A percentile compares a stretch with the other conserved stretches of the same genome.
These are phyloP conservation scores for Thamnaconus septentrionalis DNA, from an alignment of 2,113 vertebrate species.

Conservation along the genomic window DNA sequence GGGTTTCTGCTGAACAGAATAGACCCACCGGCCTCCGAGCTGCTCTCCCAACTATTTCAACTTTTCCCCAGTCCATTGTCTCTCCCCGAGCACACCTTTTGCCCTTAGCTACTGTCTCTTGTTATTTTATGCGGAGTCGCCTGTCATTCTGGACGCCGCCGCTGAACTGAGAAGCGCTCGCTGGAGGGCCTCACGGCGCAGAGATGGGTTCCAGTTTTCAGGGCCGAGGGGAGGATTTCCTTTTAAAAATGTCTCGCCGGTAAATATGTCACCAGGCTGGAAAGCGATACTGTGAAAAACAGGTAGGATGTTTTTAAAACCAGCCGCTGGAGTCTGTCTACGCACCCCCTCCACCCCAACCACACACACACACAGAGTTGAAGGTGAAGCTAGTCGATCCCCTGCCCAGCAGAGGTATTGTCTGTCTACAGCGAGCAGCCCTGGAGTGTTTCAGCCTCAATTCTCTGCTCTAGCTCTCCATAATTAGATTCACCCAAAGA, in stretches of 20 bases:
- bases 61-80: slow-evolving; percentile 10
- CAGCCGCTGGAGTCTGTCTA: slow-evolving; percentile 26
- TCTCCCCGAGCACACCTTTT: slow-evolving; percentile 25
- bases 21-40: slow-evolving; percentile 14
- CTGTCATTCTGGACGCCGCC: slow-evolving; percentile 35
- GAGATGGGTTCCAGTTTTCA: slow-evolving; percentile 47
- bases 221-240: slow-evolving; percentile 60
- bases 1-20: slow-evolving; percentile 29
- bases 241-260: slow-evolving; percentile 56
- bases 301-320: slow-evolving; percentile 59
- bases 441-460: slow-evolving; percentile 27
- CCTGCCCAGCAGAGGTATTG: slow-evolving; percentile 40
- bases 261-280: slow-evolving; percentile 60
- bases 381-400: slow-evolving; percentile 29
- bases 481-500: slow-evolving; percentile 36
- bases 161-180: slow-evolving; percentile 18
- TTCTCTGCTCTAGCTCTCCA: slow-evolving; percentile 37
- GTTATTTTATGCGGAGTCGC: slow-evolving; percentile 20
- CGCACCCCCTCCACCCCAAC: slow-evolving; percentile 15
- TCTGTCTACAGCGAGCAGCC: slow-evolving; percentile 35
- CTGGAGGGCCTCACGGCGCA: slow-evolving; percentile 3
- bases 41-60: slow-evolving; percentile 13
- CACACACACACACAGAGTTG: slow-evolving; percentile 11
- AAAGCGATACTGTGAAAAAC: slow-evolving; percentile 52
- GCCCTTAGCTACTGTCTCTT: slow-evolving; percentile 39